Conservation (phyloP, 1,140 invertebrate species). For the Aricia agestis region DNA sequence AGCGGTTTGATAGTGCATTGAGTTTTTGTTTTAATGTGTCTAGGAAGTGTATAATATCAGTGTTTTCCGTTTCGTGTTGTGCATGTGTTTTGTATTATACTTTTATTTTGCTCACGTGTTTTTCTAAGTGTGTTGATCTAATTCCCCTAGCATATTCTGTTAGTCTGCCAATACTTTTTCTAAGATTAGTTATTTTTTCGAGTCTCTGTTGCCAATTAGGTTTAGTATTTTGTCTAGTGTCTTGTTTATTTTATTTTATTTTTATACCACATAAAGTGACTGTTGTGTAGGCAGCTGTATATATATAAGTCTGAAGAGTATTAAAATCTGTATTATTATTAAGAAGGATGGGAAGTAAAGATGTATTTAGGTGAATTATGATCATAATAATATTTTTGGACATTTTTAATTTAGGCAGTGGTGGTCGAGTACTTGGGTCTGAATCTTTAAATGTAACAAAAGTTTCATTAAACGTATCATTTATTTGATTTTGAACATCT, state of each 20-base stretch:
- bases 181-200: slow-evolving; percentile 18
- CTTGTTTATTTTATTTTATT: background rate
- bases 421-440: slow-evolving; percentile 24
- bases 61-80: slow-evolving; percentile 27
- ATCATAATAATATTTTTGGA: slow-evolving; percentile 25
- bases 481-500: too few species aligned
- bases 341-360: slow-evolving; percentile 19
- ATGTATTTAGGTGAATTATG: slow-evolving; percentile 24
- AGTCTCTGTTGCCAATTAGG: slow-evolving; percentile 27
- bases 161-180: slow-evolving; percentile 24
- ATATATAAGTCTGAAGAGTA: slow-evolving; percentile 22
- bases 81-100: slow-evolving; percentile 26
- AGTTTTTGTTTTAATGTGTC: slow-evolving; percentile 41
- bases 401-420: slow-evolving; percentile 32
- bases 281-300: slow-evolving; percentile 27
- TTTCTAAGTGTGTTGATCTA: slow-evolving; percentile 14
- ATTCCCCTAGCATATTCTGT: slow-evolving; percentile 26
- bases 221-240: slow-evolving; percentile 3
- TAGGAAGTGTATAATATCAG: slow-evolving; percentile 19
- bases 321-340: slow-evolving; percentile 19
- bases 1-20: background rate
- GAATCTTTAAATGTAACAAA: too few species aligned
- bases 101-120: slow-evolving; percentile 21
- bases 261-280: slow-evolving; percentile 21
- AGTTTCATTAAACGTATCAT: too few species aligned